Evolutionary conservation across 2,113 vertebrate genomes (phyloP).

Genomic region (Romanogobio albipinnatus): DNA sequence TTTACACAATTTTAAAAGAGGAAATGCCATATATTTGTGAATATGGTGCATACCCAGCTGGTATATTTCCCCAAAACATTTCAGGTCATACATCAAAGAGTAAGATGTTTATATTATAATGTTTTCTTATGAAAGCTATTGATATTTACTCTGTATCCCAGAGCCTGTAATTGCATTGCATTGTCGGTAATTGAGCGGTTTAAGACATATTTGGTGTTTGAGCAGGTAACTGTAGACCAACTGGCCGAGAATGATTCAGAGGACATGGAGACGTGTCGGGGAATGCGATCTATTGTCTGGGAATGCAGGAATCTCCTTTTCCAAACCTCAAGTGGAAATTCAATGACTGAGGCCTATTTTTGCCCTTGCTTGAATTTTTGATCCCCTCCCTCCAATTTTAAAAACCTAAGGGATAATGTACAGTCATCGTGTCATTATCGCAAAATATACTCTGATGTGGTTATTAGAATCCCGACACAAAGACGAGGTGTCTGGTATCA

Average conservation of each 20-base stretch:
- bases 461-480: conserved; percentile 1
- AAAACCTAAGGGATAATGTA: conserved; percentile 17
- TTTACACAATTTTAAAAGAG: not conserved
- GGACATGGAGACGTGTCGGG: conserved; percentile 65
- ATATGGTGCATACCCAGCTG: not conserved
- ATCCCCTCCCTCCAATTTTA: conserved; percentile 42
- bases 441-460: not conserved
- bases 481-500: not conserved
- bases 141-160: not conserved
- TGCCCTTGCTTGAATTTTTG: conserved; percentile 37
- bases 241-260: conserved; percentile 67
- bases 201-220: conserved; percentile 37
- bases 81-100: not conserved
- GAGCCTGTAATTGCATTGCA: conserved; percentile 9
- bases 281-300: conserved; percentile 79
- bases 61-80: not conserved
- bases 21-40: not conserved
- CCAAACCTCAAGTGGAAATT: conserved; percentile 69
- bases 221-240: conserved; percentile 32
- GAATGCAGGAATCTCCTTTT: conserved; percentile 76
- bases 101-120: not conserved
- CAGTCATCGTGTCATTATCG: not conserved
- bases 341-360: conserved; percentile 62
- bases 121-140: not conserved
- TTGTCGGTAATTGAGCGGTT: conserved; percentile 52